Evolutionary conservation across 2,113 vertebrate species (phyloP).

Genomic region (Progne subis): DNA sequence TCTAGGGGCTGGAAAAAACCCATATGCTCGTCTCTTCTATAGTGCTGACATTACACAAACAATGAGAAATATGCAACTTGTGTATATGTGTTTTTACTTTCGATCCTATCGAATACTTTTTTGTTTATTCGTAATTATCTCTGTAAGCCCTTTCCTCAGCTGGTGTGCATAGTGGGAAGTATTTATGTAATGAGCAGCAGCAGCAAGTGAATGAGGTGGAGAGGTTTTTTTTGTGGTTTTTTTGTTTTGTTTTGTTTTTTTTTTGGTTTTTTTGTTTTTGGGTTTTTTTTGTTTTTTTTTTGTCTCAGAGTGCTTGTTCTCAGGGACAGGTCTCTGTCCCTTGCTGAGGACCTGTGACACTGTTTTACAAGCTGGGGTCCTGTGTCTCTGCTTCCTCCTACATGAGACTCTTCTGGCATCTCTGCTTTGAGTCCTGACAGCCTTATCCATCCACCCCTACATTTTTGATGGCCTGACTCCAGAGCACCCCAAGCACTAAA

Average conservation of each 20-base stretch:
- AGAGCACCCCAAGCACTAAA: background rate
- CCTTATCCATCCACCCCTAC: background rate
- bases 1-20: background rate
- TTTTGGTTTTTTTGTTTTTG: background rate
- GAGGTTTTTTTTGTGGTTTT: background rate
- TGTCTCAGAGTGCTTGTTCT: background rate
- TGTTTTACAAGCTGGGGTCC: background rate
- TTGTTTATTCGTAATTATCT: background rate
- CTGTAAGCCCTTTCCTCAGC: background rate
- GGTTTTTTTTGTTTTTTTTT: background rate
- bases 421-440: background rate
- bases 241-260: background rate
- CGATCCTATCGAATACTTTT: background rate
- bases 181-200: background rate
- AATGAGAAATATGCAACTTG: background rate
- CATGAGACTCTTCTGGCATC: background rate
- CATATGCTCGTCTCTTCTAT: background rate
- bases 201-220: background rate
- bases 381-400: background rate
- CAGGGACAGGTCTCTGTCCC: background rate
- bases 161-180: background rate
- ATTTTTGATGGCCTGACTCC: background rate
- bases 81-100: background rate
- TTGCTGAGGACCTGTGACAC: background rate
- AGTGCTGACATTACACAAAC: background rate